phyloP scores from a whole-genome alignment of 2,888 invertebrate genomes.

The Acleris laterana region DNA sequence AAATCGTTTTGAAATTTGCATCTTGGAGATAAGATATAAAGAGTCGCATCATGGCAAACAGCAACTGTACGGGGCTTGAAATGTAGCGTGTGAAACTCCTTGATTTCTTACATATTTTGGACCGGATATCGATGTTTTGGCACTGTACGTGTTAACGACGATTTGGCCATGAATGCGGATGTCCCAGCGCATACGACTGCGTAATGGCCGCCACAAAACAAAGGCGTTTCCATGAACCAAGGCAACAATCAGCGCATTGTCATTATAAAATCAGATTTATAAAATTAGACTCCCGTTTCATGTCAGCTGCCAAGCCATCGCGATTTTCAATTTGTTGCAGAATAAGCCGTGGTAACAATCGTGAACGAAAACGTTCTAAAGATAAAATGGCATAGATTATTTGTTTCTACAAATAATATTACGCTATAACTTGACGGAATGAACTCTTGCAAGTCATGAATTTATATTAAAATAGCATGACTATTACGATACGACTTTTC shows the following conservation, averaged over 20 bases:
- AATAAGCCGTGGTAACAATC: constrained; percentile 8
- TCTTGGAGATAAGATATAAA: not conserved
- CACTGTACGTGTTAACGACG: not conserved
- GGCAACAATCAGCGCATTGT: not conserved
- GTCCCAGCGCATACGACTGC: constrained; percentile 1
- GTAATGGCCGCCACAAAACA: constrained; percentile 11
- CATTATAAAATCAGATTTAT: constrained; percentile 23
- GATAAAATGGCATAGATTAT: constrained; percentile 4
- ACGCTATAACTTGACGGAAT: not conserved
- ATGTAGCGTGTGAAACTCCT: too few relatives aligned
- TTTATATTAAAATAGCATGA: not conserved
- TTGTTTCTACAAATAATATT: not conserved
- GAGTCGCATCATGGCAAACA: not conserved
- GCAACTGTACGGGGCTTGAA: not conserved
- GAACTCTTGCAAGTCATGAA: not conserved
- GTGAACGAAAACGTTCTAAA: constrained; percentile 7
- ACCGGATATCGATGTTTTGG: too few relatives aligned
- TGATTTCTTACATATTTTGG: too few relatives aligned
- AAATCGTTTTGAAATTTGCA: too few relatives aligned
- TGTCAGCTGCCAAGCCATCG: constrained; percentile 2
- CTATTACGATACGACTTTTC: not conserved
- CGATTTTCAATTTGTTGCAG: constrained; percentile 12
- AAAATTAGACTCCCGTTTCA: constrained; percentile 20
- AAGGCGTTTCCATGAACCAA: not conserved
- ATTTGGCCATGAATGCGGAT: constrained; percentile 13